phyloP scores from a whole-genome alignment of 1,140 invertebrate species.

The Sinella curviseta region DNA sequence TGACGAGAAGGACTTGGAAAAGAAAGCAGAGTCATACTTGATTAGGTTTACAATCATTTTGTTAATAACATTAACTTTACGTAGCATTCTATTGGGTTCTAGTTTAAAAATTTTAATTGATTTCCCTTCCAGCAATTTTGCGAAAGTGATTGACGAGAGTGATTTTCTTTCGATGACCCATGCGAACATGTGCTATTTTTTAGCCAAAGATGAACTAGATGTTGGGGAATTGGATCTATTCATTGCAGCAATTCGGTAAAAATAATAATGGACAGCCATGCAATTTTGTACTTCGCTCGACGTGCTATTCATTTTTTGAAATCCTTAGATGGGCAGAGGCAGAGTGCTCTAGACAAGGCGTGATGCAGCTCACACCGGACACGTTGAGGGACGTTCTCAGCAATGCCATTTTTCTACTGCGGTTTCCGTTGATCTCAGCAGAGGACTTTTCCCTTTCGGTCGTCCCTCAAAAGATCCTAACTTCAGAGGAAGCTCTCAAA shows the following conservation, averaged over 20 bases:
- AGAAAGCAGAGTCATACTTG: constrained; percentile 18
- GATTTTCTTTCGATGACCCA: constrained; percentile 30
- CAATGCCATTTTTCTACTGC: constrained; percentile 18
- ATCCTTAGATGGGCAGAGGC: constrained; percentile 31
- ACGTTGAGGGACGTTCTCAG: constrained; percentile 9
- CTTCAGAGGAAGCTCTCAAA: constrained; percentile 14
- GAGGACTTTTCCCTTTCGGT: constrained; percentile 27
- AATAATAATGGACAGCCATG: neutral
- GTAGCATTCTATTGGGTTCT: too few relatives aligned
- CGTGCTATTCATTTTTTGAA: neutral
- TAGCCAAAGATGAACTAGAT: constrained; percentile 33
- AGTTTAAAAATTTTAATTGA: too few relatives aligned
- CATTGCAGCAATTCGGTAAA: constrained; percentile 25
- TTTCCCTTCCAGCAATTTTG: constrained; percentile 38
- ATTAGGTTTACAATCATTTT: neutral
- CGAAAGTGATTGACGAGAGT: constrained; percentile 21
- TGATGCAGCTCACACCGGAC: constrained; percentile 5
- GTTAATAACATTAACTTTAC: neutral
- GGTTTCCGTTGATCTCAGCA: constrained; percentile 34
- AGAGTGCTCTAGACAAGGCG: constrained; percentile 28
- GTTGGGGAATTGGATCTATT: constrained; percentile 33
- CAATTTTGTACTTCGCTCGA: neutral
- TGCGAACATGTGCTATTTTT: constrained; percentile 26
- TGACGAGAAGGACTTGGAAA: constrained; percentile 24
- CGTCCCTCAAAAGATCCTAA: constrained; percentile 23